Evolutionary conservation across 2,113 vertebrate genomes (phyloP), one percentile per base, ranked within the genome.

Genomic region (Electrona antarctica): DNA sequence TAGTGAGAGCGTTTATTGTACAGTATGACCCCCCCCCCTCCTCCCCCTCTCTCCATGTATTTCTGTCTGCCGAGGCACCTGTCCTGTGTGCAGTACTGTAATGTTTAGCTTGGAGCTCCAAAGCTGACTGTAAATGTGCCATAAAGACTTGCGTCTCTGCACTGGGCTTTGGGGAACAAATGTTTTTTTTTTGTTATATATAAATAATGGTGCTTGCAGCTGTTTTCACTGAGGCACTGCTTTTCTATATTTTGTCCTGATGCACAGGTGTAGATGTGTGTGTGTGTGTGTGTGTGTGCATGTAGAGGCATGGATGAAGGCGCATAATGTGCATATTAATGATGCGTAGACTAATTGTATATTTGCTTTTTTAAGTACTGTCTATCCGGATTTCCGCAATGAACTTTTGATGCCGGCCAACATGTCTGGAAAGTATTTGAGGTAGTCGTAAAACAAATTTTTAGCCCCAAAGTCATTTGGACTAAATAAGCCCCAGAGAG

Each of bases 201-300:
- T 21, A n/a, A 29, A 48, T 52, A 50, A 65, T 57, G 79, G 69
- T 52, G 62, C 13, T 63, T 76, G 57, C 67, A 84, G 73, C 41
- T 78, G 78, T 69, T 74, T 69, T 49, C 47, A 64, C 21, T 54
- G 54, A 62, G 29, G 48, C 14, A 9, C 41, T 64, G 57, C 71
- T 41, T 71, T 3, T 60, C 33, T 57, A 41, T 57, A 29, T 60
- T 76, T 41, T 64, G 15, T 73, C 73, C 70, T 59, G 63, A 74
- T 71, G 56, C n/a, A 73, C 78, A 72, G 55, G 70, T 80, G 79
- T 82, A 41, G 33, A 41, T 41, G 33, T 21, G 21, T 21, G 69
- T 74, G 51, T 41, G 28, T 55, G 15, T 41, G 33, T 21, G 21
- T 21, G 69, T 74, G 51, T 41, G 28, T 55, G 15, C 8, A n/a